phyloP scores from a whole-genome alignment of 2,113 vertebrate species.

The Ceyx melanurus region DNA sequence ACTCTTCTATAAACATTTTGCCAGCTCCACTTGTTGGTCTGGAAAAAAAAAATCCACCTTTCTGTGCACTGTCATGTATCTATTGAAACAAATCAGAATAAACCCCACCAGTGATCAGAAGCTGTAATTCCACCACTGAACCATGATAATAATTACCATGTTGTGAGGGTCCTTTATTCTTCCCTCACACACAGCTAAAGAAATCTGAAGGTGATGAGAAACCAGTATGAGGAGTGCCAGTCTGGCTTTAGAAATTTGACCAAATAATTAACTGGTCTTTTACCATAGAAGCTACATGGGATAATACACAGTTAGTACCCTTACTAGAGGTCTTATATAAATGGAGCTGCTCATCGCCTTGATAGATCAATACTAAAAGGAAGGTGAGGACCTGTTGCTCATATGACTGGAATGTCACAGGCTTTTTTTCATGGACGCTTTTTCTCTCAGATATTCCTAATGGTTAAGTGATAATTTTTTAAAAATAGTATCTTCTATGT shows the following conservation, averaged over 20 bases:
- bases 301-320: neutral
- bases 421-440: neutral
- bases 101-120: neutral
- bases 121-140: neutral
- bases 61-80: neutral
- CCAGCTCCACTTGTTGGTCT: neutral
- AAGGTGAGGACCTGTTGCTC: conserved; percentile 34
- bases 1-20: neutral
- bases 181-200: neutral
- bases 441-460: conserved; percentile 18
- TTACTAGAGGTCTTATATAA: neutral
- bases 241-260: neutral
- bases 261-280: neutral
- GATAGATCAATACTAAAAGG: neutral
- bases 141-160: neutral
- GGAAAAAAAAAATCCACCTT: neutral
- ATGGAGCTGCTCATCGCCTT: conserved; percentile 6
- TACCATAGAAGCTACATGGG: neutral
- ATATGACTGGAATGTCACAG: conserved; percentile 2
- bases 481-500: neutral
- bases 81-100: neutral
- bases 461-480: neutral
- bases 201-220: neutral
- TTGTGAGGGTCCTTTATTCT: neutral
- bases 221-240: neutral